Percentiles rank a stretch among this genome's conserved stretches.
Conservation (phyloP, 2,888 invertebrate species). For the Metellina segmentata region DNA sequence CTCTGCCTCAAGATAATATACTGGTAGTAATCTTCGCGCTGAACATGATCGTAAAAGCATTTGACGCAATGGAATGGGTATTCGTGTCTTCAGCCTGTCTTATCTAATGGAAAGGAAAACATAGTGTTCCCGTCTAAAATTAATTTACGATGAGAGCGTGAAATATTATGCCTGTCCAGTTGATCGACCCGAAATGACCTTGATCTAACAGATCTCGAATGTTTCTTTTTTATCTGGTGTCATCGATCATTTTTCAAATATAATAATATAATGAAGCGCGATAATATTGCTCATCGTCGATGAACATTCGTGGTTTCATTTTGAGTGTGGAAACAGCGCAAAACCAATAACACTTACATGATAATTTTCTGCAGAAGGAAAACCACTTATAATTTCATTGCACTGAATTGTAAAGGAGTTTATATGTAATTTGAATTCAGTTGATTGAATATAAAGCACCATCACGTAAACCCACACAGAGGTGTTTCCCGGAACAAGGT, state of each 20-base stretch:
- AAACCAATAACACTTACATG: too few species aligned
- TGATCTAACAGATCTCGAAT: neutral
- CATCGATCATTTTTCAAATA: neutral
- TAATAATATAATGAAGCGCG: too few species aligned
- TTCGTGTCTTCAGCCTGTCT: neutral
- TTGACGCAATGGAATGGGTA: neutral
- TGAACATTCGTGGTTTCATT: too few species aligned
- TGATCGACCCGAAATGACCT: neutral
- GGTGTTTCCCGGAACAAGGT: too few species aligned
- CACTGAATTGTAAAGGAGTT: too few species aligned
- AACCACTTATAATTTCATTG: too few species aligned
- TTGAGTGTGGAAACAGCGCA: too few species aligned
- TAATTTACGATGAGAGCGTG: neutral
- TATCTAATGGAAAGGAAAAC: neutral
- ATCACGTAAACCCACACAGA: too few species aligned
- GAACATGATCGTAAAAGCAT: neutral
- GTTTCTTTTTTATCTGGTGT: neutral
- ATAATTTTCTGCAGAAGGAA: too few species aligned
- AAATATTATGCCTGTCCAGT: slow-evolving; percentile 8
- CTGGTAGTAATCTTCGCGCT: neutral
- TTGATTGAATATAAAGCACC: too few species aligned
- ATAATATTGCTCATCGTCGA: too few species aligned
- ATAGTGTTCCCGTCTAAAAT: neutral
- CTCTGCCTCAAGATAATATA: neutral
- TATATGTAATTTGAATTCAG: too few species aligned